phyloP scores from a whole-genome alignment of 1,140 invertebrate species.

The Achatina immaculata region DNA sequence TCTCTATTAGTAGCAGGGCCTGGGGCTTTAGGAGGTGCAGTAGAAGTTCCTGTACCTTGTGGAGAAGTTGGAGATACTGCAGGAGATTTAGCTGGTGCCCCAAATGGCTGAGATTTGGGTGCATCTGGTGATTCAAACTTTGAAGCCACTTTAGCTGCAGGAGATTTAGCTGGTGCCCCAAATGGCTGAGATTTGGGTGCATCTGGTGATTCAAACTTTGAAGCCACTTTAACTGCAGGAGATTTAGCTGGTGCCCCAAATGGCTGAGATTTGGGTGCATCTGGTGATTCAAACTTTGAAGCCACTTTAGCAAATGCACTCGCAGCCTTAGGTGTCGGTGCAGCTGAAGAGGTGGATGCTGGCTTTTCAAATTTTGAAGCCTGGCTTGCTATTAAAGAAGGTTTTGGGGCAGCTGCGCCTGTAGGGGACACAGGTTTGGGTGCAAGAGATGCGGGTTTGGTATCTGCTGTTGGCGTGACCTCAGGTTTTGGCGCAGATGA shows the following conservation, averaged over 20 bases:
- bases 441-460: background rate
- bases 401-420: slow-evolving; percentile 25
- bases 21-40: background rate
- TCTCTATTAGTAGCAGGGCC: slow-evolving; percentile 23
- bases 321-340: slow-evolving; percentile 2
- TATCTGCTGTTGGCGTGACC: background rate
- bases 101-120: background rate
- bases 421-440: slow-evolving; percentile 29
- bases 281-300: slow-evolving; percentile 30
- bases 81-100: background rate
- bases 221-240: slow-evolving; percentile 10
- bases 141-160: slow-evolving; percentile 18
- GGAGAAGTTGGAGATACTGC: background rate
- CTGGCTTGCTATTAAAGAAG: slow-evolving; percentile 24
- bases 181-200: background rate
- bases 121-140: slow-evolving; percentile 24
- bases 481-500: background rate
- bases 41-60: background rate
- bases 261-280: background rate
- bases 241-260: slow-evolving; percentile 2
- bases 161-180: slow-evolving; percentile 1
- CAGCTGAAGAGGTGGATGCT: background rate
- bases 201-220: slow-evolving; percentile 38
- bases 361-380: slow-evolving; percentile 41
- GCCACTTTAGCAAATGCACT: slow-evolving; percentile 28